A percentile compares a stretch with the other conserved stretches of the same genome.
These are phyloP conservation scores for Macrobrachium rosenbergii DNA, from an alignment of 1,140 invertebrate genomes.

Conservation along the genomic window DNA sequence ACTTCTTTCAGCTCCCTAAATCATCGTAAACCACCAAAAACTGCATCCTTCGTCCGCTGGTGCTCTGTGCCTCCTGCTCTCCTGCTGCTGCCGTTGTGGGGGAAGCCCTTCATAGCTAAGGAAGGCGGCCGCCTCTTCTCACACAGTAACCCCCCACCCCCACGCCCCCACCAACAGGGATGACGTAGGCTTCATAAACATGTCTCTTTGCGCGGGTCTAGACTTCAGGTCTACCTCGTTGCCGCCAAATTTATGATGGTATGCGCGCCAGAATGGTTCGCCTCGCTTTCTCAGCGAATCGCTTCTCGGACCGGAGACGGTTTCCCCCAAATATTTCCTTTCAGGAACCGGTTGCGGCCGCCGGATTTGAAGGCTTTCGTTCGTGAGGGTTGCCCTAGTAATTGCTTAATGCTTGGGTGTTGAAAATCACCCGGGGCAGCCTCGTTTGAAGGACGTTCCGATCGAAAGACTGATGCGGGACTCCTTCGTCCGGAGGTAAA, in stretches of 20 bases:
- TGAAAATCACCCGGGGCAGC: neutral
- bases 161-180: too few species aligned
- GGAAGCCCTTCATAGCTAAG: too few species aligned
- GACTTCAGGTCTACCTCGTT: slow-evolving; percentile 63
- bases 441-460: neutral
- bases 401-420: neutral
- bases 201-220: slow-evolving; percentile 61
- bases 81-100: too few species aligned
- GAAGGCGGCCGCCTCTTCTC: slow-evolving; percentile 27
- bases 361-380: neutral
- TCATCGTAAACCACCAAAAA: too few species aligned
- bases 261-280: slow-evolving; percentile 60
- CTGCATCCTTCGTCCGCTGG: too few species aligned
- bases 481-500: slow-evolving; percentile 33
- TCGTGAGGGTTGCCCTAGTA: neutral
- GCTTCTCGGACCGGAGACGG: slow-evolving; percentile 1
- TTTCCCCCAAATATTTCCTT: slow-evolving; percentile 22
- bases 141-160: slow-evolving; percentile 33
- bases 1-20: neutral
- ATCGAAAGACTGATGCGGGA: neutral
- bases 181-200: slow-evolving; percentile 63
- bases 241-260: slow-evolving; percentile 62
- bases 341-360: neutral
- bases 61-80: too few species aligned
- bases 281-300: slow-evolving; percentile 56